These are phyloP conservation scores for Delichon dasypus DNA, from an alignment of 2,797 vertebrate genomes.

Conservation along the genomic window DNA sequence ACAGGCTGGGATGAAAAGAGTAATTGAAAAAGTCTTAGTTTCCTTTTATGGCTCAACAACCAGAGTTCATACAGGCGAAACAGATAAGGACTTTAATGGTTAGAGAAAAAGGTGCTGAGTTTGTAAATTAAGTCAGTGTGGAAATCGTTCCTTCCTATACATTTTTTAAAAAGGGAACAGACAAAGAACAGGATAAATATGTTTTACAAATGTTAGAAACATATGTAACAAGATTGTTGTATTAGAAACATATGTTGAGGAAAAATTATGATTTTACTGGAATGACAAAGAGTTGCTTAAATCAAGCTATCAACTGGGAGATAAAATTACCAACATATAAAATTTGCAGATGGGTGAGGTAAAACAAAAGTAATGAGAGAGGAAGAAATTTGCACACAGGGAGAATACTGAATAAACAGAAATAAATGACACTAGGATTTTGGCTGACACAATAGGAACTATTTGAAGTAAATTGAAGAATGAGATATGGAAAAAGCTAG, in stretches of 20 bases:
- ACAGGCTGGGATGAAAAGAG: not conserved
- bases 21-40: not conserved
- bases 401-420: constrained; percentile 54
- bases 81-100: not conserved
- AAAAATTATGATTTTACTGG: constrained; percentile 55
- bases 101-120: constrained; percentile 4
- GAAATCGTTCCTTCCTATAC: not conserved
- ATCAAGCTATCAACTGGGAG: constrained; percentile 68
- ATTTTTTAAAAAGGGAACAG: not conserved
- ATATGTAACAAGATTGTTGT: constrained; percentile 36
- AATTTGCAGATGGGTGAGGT: constrained; percentile 63
- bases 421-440: constrained; percentile 59
- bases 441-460: constrained; percentile 25
- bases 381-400: not conserved
- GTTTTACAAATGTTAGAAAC: constrained; percentile 55
- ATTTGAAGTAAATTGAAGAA: constrained; percentile 41
- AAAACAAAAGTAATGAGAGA: constrained; percentile 63
- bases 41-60: not conserved
- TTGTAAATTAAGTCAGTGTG: constrained; percentile 6
- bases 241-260: constrained; percentile 66
- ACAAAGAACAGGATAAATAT: constrained; percentile 45
- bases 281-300: constrained; percentile 73
- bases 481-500: constrained; percentile 40
- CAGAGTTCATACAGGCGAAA: not conserved
- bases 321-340: constrained; percentile 71